Percentiles rank a stretch among this genome's conserved stretches.
Conservation (phyloP, 2,888 invertebrate genomes). For the Coelopa pilipes region DNA sequence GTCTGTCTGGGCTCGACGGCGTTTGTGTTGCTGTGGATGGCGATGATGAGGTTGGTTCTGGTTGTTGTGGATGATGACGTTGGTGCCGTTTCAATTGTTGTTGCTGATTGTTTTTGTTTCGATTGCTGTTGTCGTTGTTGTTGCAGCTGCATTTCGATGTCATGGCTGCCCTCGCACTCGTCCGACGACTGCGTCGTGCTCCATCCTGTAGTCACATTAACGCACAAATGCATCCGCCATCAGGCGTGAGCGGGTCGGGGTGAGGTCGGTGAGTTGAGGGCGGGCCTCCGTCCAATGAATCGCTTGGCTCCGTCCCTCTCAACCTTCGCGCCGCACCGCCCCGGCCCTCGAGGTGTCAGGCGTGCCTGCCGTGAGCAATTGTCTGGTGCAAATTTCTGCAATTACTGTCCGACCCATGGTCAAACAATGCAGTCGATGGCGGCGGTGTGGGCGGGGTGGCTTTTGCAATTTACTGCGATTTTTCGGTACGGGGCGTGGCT, state of each 20-base stretch:
- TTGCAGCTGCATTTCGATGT: constrained; percentile 22
- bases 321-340: too few relatives aligned
- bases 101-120: background rate
- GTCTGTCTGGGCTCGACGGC: too few relatives aligned
- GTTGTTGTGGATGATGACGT: background rate
- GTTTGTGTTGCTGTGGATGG: too few relatives aligned
- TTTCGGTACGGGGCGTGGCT: too few relatives aligned
- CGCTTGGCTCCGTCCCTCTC: too few relatives aligned
- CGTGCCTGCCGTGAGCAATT: background rate
- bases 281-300: too few relatives aligned
- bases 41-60: background rate
- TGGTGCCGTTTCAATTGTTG: background rate
- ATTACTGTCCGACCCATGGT: background rate
- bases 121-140: constrained; percentile 7
- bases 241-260: background rate
- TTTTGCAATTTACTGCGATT: too few relatives aligned
- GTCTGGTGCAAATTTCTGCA: background rate
- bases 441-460: too few relatives aligned
- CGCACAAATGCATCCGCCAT: constrained; percentile 26
- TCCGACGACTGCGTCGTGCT: background rate
- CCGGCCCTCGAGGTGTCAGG: background rate
- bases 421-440: too few relatives aligned
- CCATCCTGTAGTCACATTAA: constrained; percentile 30
- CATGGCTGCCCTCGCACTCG: constrained; percentile 19
- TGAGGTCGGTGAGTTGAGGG: background rate